Evolutionary conservation across 2,113 vertebrate genomes (phyloP).

Genomic region (Microtus pennsylvanicus): DNA sequence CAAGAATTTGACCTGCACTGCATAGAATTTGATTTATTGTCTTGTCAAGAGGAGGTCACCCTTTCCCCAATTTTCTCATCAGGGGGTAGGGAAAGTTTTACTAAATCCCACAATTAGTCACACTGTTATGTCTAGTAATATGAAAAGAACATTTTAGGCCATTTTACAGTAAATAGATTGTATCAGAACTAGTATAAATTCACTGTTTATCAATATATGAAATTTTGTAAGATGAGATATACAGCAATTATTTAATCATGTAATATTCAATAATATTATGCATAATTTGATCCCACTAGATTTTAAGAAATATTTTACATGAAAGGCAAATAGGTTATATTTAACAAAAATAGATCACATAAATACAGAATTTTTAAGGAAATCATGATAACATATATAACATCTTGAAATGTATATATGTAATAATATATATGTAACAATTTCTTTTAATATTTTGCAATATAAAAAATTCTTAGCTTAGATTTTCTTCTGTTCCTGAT

Average conservation of each 20-base stretch:
- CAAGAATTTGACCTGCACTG: background rate
- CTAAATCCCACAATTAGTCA: background rate
- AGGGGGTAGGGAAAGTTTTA: background rate
- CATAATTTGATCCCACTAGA: background rate
- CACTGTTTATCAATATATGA: background rate
- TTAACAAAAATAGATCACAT: background rate
- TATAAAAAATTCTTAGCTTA: background rate
- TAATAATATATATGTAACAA: too few relatives aligned
- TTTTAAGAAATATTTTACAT: background rate
- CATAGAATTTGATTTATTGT: background rate
- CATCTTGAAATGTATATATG: background rate
- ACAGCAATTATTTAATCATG: background rate
- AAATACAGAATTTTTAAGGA: background rate
- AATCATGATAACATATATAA: background rate
- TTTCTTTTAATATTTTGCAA: background rate
- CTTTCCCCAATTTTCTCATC: background rate
- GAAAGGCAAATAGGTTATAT: background rate
- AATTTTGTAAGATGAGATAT: background rate
- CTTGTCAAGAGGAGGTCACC: accelerated
- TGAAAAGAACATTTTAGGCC: background rate
- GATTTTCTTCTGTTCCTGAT: background rate
- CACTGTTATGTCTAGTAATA: background rate
- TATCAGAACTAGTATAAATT: background rate
- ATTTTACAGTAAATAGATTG: background rate
- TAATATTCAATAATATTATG: background rate